These are phyloP conservation scores for Ursus arctos DNA, from an alignment of 2,113 vertebrate species.

Conservation along the genomic window DNA sequence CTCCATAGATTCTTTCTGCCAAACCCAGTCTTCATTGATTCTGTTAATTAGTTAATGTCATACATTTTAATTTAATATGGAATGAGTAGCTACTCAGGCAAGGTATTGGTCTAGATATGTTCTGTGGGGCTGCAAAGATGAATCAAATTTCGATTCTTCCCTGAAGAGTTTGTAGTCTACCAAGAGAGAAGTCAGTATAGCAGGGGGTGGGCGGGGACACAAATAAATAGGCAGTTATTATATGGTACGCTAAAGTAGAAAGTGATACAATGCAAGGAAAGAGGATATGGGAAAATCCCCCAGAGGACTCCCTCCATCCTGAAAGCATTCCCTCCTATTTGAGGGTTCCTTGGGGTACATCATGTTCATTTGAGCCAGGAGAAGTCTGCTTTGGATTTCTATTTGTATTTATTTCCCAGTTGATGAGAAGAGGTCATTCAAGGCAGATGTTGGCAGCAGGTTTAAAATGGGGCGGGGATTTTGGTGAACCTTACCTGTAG, in stretches of 20 bases:
- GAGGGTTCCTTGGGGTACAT: not conserved
- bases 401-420: constrained; percentile 46
- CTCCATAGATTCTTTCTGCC: not conserved
- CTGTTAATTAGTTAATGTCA: not conserved
- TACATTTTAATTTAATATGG: constrained; percentile 22
- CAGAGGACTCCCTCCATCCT: not conserved
- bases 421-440: not conserved
- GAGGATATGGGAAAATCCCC: not conserved
- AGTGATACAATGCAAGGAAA: not conserved
- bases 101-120: not conserved
- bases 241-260: not conserved
- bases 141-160: not conserved
- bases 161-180: not conserved
- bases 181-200: not conserved
- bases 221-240: not conserved
- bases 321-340: not conserved
- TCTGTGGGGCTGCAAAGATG: not conserved
- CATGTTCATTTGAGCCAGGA: not conserved
- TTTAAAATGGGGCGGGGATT: not conserved
- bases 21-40: constrained; percentile 18
- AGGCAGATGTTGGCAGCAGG: not conserved
- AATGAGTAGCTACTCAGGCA: not conserved
- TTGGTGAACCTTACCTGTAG: not conserved
- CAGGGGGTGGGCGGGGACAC: not conserved
- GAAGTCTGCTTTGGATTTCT: constrained; percentile 22